phyloP scores from a whole-genome alignment of 1,140 invertebrate species.

The Adoxophyes honmai region DNA sequence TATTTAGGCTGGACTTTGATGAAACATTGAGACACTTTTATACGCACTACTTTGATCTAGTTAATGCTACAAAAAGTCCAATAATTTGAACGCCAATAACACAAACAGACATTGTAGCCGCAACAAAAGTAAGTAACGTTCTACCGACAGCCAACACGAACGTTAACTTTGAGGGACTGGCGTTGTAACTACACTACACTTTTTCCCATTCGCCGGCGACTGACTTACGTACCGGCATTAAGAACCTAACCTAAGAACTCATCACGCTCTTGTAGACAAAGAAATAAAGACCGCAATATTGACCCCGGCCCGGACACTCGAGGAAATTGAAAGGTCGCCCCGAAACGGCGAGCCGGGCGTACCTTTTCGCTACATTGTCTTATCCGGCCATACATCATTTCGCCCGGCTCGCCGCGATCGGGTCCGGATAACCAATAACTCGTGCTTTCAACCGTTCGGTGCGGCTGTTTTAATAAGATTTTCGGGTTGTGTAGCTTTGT shows the following conservation, averaged over 20 bases:
- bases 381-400: conserved; percentile 47
- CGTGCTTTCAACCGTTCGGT: conserved; percentile 19
- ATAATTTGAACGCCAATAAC: too few species aligned
- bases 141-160: too few species aligned
- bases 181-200: too few species aligned
- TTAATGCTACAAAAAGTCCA: too few species aligned
- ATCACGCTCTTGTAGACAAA: conserved; percentile 33
- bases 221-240: background rate
- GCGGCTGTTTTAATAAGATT: conserved; percentile 40
- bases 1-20: too few species aligned
- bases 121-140: too few species aligned
- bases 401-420: conserved; percentile 23
- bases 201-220: too few species aligned
- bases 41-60: too few species aligned
- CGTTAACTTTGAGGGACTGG: too few species aligned
- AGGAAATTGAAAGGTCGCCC: conserved; percentile 50
- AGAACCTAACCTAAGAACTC: conserved; percentile 28
- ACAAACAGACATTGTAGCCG: too few species aligned
- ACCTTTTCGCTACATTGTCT: conserved; percentile 51
- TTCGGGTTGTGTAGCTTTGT: background rate
- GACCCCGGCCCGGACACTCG: conserved; percentile 31
- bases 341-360: conserved; percentile 16
- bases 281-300: conserved; percentile 33
- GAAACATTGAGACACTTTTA: too few species aligned
- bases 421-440: conserved; percentile 35